A percentile compares a stretch with the other conserved stretches of the same genome.
These are phyloP conservation scores for Dromius quadrimaculatus DNA, from an alignment of 2,888 invertebrate genomes.

Conservation along the genomic window DNA sequence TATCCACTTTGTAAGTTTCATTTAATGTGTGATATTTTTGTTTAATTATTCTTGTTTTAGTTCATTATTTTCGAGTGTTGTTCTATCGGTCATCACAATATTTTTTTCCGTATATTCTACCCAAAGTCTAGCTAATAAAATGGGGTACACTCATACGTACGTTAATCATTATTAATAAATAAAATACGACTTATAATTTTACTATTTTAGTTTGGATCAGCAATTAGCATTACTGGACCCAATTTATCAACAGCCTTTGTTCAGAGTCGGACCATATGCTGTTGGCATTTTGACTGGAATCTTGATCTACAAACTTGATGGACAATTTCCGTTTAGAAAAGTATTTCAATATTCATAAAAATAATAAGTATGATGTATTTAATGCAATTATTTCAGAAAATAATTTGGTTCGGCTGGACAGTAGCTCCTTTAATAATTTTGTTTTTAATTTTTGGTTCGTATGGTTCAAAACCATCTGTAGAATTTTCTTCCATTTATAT, in stretches of 20 bases:
- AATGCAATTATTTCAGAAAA: slow-evolving; percentile 59
- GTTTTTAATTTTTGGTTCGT: slow-evolving; percentile 65
- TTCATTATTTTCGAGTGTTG: slow-evolving; percentile 62
- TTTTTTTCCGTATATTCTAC: slow-evolving; percentile 61
- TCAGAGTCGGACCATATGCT: slow-evolving; percentile 68
- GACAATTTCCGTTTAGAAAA: slow-evolving; percentile 59
- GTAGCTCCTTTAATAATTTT: slow-evolving; percentile 64
- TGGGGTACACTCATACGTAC: slow-evolving; percentile 67
- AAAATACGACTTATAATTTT: slow-evolving; percentile 8
- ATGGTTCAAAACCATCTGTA: slow-evolving; percentile 66
- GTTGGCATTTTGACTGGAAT: slow-evolving; percentile 67
- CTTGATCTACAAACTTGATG: slow-evolving; percentile 62
- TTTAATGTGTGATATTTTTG: background rate
- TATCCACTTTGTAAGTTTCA: slow-evolving; percentile 13
- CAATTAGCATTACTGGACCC: slow-evolving; percentile 62
- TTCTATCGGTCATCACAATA: slow-evolving; percentile 59
- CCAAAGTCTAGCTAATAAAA: slow-evolving; percentile 63
- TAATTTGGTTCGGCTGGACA: slow-evolving; percentile 62
- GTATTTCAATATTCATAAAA: slow-evolving; percentile 53
- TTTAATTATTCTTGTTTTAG: slow-evolving; percentile 60
- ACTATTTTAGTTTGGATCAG: slow-evolving; percentile 63
- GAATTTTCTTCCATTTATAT: slow-evolving; percentile 68
- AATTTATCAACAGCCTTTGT: slow-evolving; percentile 69
- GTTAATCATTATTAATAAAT: slow-evolving; percentile 55
- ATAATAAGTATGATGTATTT: background rate